Percentiles rank a stretch among this genome's conserved stretches.
Conservation (phyloP, 2,888 invertebrate species). For the Merodon equestris region DNA sequence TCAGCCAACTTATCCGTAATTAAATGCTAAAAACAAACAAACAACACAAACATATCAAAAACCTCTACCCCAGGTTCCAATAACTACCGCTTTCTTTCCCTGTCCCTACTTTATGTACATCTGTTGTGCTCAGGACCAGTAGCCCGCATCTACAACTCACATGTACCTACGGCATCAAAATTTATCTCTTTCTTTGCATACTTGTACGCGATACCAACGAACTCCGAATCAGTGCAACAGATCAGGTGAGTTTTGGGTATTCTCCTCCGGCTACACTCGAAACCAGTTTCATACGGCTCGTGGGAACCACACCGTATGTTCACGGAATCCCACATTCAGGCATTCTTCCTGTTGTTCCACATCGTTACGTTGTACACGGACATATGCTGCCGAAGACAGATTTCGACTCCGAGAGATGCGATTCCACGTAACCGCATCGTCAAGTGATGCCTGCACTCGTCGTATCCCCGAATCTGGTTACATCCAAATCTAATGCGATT, state of each 20-base stretch:
- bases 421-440: constrained; percentile 43
- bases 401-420: constrained; percentile 38
- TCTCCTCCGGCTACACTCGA: constrained; percentile 9
- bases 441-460: constrained; percentile 15
- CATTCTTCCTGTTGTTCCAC: constrained; percentile 22
- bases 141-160: constrained; percentile 19
- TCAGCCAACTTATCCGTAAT: too few relatives aligned
- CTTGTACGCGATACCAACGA: constrained; percentile 22
- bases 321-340: constrained; percentile 16
- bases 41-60: too few relatives aligned
- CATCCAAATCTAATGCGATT: constrained; percentile 49
- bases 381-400: constrained; percentile 21
- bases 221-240: constrained; percentile 38
- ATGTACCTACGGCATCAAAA: constrained; percentile 3
- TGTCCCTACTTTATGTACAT: too few relatives aligned
- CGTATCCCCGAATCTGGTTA: constrained; percentile 36
- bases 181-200: constrained; percentile 15
- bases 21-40: too few relatives aligned
- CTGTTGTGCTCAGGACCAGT: constrained; percentile 11
- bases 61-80: too few relatives aligned
- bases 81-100: too few relatives aligned
- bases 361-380: constrained; percentile 19
- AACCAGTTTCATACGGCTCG: constrained; percentile 50
- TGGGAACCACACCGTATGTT: constrained; percentile 54
- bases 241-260: constrained; percentile 41